phyloP scores from a whole-genome alignment of 2,888 invertebrate genomes.

The Rapana venosa region DNA sequence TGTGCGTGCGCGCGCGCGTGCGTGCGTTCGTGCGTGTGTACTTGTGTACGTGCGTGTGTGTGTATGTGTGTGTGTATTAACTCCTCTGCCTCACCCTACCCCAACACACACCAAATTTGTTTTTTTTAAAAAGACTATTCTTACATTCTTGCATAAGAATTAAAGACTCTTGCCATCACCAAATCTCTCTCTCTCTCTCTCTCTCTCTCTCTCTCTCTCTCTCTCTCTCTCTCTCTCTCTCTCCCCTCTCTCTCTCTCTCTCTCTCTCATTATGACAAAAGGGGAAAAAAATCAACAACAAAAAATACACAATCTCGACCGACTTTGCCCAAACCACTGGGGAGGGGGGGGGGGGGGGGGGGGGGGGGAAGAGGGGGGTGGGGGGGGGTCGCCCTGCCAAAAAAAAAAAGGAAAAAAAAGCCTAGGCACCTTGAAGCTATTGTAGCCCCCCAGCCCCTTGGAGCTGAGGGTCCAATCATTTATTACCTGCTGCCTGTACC shows the following conservation, averaged over 20 bases:
- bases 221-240: slow-evolving; percentile 22
- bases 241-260: slow-evolving; percentile 30
- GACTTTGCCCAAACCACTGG: background rate
- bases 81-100: too few species aligned
- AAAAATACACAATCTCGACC: background rate
- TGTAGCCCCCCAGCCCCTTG: background rate
- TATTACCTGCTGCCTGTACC: background rate
- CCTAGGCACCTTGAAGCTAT: background rate
- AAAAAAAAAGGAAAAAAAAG: background rate
- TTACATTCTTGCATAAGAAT: too few species aligned
- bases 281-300: too few species aligned
- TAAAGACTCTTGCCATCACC: too few species aligned
- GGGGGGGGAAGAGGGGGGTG: background rate
- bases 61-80: too few species aligned
- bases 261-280: too few species aligned
- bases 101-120: too few species aligned
- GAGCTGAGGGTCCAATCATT: background rate
- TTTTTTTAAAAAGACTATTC: too few species aligned
- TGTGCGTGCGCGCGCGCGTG: background rate
- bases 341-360: background rate
- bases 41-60: background rate
- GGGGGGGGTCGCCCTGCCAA: background rate
- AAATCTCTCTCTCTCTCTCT: too few species aligned
- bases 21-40: background rate
- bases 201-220: slow-evolving; percentile 30